Base-by-base conservation (phyloP, 2,888 invertebrate genomes). In the Scrobipalpa atriplicella region DNA sequence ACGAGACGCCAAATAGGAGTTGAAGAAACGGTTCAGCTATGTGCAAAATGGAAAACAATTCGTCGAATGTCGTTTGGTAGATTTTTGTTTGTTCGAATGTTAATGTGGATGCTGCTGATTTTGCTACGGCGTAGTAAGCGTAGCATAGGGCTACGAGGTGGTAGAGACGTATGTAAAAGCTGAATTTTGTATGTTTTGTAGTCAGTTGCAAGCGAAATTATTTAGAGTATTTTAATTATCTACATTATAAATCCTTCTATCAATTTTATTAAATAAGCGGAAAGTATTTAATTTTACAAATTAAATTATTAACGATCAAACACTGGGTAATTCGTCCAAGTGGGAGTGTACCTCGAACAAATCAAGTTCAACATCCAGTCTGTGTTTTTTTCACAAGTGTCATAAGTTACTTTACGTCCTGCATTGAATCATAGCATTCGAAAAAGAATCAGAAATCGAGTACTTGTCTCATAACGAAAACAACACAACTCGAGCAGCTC, bases 1-100 rank as follows among this genome's bases (percentile, higher is more conserved):
- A 58, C 58, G 29, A 58, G 58, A 58, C 38, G 16, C 19, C 19
- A 16, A 52, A 16, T 9, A 58, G 16, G 58, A 38, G 36, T 38
- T 38, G 58, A 38, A 58, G 38, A 58, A 58, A 58, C 38, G 29
- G 9, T 38, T 1, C 13, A 7, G 9, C 6, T 38, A 16, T 16
- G n/a, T 36, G 29, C 29, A 36, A 8, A 38, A n/a, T 36, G 18
- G 3, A 16, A 38, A 16, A 58, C 58, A 16, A 16, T 38, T 38
- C 58, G 9, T 16, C 58, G 38, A 58, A 56, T 38, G 16, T 1
- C 47, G 16, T n/a, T 47, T 47, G n/a, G 47, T 47, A 47, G 47
- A 47, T 7, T 47, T 47, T 16, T 16, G 5, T 47, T 47, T 16
- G n/a, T n/a, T n/a, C n/a, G 47, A 47, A 16, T 16, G n/a, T 47